Evolutionary conservation across 2,888 invertebrate genomes (phyloP).

Genomic region (Dromius quadrimaculatus): DNA sequence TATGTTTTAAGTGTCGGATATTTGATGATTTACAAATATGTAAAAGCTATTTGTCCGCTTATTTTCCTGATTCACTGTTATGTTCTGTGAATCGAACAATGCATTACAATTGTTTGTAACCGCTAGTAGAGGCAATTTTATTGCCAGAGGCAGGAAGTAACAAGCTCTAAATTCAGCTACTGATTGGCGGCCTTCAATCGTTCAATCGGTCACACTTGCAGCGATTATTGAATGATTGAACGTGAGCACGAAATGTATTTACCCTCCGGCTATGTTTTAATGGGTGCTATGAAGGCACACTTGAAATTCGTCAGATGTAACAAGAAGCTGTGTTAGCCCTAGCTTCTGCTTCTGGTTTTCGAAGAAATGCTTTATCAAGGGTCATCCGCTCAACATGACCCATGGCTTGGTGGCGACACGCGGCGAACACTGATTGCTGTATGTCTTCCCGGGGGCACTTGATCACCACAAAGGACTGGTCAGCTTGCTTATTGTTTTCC

Average conservation of each 20-base stretch:
- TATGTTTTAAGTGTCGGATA: not conserved
- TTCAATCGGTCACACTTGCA: conserved; percentile 53
- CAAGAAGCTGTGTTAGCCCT: conserved; percentile 54
- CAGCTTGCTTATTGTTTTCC: conserved; percentile 50
- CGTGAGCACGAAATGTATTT: conserved; percentile 40
- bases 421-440: conserved; percentile 44
- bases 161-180: conserved; percentile 57
- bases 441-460: conserved; percentile 26
- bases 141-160: conserved; percentile 52
- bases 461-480: conserved; percentile 42
- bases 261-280: conserved; percentile 63
- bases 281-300: conserved; percentile 60
- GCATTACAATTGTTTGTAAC: conserved; percentile 2
- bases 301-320: conserved; percentile 61
- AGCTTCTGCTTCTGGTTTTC: not conserved
- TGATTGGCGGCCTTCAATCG: conserved; percentile 58
- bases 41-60: not conserved
- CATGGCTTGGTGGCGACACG: conserved; percentile 18
- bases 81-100: not conserved
- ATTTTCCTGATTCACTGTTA: not conserved
- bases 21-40: not conserved
- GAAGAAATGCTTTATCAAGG: conserved; percentile 4
- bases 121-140: conserved; percentile 27
- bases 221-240: conserved; percentile 63
- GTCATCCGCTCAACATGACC: conserved; percentile 26